Percentiles rank a stretch among this genome's conserved stretches.
phyloP scores from a whole-genome alignment of 1,140 invertebrate genomes.

The Sitodiplosis mosellana region DNA sequence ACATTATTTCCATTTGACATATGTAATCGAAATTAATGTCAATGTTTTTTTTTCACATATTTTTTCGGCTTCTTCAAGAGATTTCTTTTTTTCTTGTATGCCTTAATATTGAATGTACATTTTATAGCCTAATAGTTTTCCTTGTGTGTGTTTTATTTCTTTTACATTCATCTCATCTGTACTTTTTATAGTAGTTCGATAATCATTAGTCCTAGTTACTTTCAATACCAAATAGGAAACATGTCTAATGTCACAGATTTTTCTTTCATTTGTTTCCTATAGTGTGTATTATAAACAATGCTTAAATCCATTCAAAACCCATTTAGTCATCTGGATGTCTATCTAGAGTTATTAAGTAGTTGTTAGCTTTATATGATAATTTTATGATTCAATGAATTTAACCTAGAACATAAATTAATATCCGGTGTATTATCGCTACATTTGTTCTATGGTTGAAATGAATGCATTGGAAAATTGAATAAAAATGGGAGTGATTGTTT shows the following conservation, averaged over 20 bases:
- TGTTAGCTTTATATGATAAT: too few species aligned
- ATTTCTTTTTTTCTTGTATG: neutral
- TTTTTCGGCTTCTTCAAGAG: neutral
- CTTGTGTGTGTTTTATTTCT: neutral
- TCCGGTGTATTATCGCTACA: too few species aligned
- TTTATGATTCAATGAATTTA: too few species aligned
- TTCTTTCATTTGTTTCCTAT: too few species aligned
- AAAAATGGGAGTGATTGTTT: neutral
- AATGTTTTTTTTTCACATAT: neutral
- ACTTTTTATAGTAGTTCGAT: constrained; percentile 3
- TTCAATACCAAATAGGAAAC: too few species aligned
- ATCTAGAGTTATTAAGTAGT: too few species aligned
- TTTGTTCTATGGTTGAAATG: too few species aligned
- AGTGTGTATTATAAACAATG: too few species aligned
- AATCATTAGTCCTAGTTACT: constrained; percentile 3
- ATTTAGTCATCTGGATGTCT: too few species aligned
- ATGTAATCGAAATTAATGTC: neutral
- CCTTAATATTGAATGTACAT: neutral
- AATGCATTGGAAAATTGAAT: neutral
- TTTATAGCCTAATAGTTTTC: neutral
- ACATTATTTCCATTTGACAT: neutral
- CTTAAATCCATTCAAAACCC: too few species aligned
- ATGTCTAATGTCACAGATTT: too few species aligned
- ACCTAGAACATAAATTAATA: too few species aligned
- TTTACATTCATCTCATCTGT: neutral